Evolutionary conservation across 2,888 invertebrate species (phyloP), one percentile per base, ranked within the genome.

Genomic region (Anagyrus pseudococci): DNA sequence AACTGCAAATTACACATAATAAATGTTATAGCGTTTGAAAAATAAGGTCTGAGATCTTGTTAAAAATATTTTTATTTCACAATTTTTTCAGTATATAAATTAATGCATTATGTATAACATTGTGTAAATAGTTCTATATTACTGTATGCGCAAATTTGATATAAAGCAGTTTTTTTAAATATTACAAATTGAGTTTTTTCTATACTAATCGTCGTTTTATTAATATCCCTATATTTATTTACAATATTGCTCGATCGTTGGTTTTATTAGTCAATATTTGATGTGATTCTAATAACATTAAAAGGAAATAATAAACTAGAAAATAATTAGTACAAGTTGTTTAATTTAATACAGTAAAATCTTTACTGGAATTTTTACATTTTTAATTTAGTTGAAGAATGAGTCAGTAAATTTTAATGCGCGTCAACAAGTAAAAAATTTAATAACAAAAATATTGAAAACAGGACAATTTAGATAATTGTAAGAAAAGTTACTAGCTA

Each of bases 61-160:
- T 64, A 66, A 66, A 66, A 66, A 66, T 66, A 66, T 63, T 53
- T 68, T 69, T 67, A 69, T 69, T 69, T 62, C 52, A 62, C 66
- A 66, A 58, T 60, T 66, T 58, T 54, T 66, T 62, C 59, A 57
- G 50, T 66, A 64, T 63, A 69, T 64, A 68, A 66, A 64, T 68
- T 68, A 69, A 65, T 66, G 55, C 57, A 58, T 63, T 61, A 66
- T 62, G 54, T 69, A 61, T 67, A 68, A 69, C 66, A 66, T 67
- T 62, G 55, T 69, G 66, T 68, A 69, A 67, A 69, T 69, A 68
- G 41, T 62, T 62, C 40, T 48, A 59, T 66, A 55, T 66, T 62
- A 66, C 53, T 63, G 53, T 47, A 58, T 54, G 52, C 43, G 26
- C 43, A 65, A 19, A 26, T 53, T 58, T 48, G 33, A 58, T 66